Evolutionary conservation across 1,140 invertebrate species (phyloP).

Genomic region (Acromyrmex heyeri): DNA sequence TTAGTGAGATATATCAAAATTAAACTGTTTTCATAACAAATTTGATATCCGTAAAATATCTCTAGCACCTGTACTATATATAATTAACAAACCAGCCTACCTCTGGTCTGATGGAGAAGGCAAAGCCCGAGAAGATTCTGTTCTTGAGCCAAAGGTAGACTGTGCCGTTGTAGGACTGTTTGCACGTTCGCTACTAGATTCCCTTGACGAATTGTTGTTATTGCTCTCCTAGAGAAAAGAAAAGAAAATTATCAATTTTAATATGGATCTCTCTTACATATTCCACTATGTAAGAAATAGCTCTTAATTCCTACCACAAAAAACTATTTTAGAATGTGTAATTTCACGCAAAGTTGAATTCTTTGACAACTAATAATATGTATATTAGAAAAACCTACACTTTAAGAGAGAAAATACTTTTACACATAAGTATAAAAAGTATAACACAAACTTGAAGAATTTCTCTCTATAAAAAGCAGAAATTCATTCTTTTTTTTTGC

Average conservation of each 20-base stretch:
- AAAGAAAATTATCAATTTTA: slow-evolving; percentile 66
- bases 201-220: slow-evolving; percentile 84
- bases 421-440: slow-evolving; percentile 51
- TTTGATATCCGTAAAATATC: background rate
- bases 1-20: slow-evolving; percentile 12
- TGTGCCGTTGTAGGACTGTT: slow-evolving; percentile 72
- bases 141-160: slow-evolving; percentile 62
- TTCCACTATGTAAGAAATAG: slow-evolving; percentile 59
- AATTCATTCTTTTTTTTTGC: slow-evolving; percentile 37
- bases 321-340: slow-evolving; percentile 66
- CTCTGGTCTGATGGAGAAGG: slow-evolving; percentile 82
- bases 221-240: slow-evolving; percentile 85
- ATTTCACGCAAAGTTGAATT: slow-evolving; percentile 61
- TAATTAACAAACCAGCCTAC: slow-evolving; percentile 83
- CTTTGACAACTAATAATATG: slow-evolving; percentile 10
- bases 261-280: slow-evolving; percentile 46
- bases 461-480: slow-evolving; percentile 32
- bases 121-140: slow-evolving; percentile 69
- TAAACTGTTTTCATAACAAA: slow-evolving; percentile 3
- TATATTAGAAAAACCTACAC: slow-evolving; percentile 33
- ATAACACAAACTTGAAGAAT: slow-evolving; percentile 40
- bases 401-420: slow-evolving; percentile 37
- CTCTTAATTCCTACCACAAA: slow-evolving; percentile 61
- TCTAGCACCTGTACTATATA: slow-evolving; percentile 19
- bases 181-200: slow-evolving; percentile 79